Base-by-base conservation (phyloP, 1,140 invertebrate species). In the Archivesica marissinica region DNA sequence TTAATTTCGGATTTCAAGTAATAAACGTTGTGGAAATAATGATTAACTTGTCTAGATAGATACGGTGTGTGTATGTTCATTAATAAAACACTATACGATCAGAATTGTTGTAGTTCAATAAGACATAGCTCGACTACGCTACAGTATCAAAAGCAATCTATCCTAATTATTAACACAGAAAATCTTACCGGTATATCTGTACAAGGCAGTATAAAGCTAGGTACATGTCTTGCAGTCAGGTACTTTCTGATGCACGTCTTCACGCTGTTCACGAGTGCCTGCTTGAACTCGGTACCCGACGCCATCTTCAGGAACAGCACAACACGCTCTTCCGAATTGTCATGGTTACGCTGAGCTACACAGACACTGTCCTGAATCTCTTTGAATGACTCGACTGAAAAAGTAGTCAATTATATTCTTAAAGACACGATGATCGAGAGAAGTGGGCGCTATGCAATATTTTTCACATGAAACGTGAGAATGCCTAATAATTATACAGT, bases 351-450 rank as follows among this genome's bases (percentile, higher is more conserved):
- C 88, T 95, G 94, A 6, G 94, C 94, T 9, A 95, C 95, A 90
- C 95, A 95, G 33, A 96, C 88, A 84, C 95, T 95, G 89, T 96
- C 95, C 38, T 92, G 90, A 6, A 96, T 93, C 89, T 95, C 94
- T 80, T 93, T 92, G 90, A 95, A 93, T 25, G 88, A 88, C 76
- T 95, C 95, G 64, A 95, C 95, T 95, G 89, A 0, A 91, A 92
- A 78, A 56, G 50, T 47, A 90, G 84, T 81, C 54, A 56, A 54
- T 33, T 33, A 89, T 56, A 41, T 88, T n/a, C n/a, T n/a, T n/a
- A n/a, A n/a, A n/a, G n/a, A n/a, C n/a, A n/a, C n/a, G n/a, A n/a
- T n/a, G n/a, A n/a, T n/a, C n/a, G n/a, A n/a, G n/a, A n/a, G n/a
- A n/a, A n/a, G n/a, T n/a, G n/a, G n/a, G n/a, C n/a, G n/a, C n/a